Evolutionary conservation across 1,140 invertebrate genomes (phyloP).

Genomic region (Penaeus japonicus): DNA sequence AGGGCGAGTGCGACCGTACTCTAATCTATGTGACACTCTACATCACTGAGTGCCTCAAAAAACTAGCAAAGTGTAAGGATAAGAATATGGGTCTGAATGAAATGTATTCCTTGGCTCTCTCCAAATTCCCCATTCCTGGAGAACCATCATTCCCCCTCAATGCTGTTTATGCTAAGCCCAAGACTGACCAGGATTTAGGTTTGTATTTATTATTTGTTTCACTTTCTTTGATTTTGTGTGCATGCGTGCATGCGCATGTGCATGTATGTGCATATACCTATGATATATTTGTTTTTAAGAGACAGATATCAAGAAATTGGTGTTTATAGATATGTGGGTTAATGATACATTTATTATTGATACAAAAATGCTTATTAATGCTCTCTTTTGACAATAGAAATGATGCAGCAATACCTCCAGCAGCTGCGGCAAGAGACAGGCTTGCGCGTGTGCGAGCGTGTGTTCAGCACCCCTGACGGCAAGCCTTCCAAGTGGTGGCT

Average conservation of each 20-base stretch:
- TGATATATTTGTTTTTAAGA: no score
- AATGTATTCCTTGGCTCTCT: constrained; percentile 94
- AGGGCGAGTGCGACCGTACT: constrained; percentile 94
- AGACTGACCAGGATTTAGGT: constrained; percentile 74
- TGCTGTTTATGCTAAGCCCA: constrained; percentile 92
- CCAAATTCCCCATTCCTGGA: constrained; percentile 94
- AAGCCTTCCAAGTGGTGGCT: constrained; percentile 99
- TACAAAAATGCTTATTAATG: neutral
- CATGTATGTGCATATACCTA: no score
- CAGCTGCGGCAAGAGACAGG: constrained; percentile 97
- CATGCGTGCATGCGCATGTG: no score
- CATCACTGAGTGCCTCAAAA: constrained; percentile 97
- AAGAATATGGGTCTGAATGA: constrained; percentile 92
- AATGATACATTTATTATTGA: no score
- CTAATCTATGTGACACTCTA: constrained; percentile 99
- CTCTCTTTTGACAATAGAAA: constrained; percentile 71
- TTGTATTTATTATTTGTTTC: constrained; percentile 33
- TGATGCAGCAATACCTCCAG: constrained; percentile 90
- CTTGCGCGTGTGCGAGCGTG: constrained; percentile 86
- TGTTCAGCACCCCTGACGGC: constrained; percentile 87
- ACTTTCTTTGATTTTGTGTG: neutral
- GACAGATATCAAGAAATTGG: neutral
- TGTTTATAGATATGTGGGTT: neutral
- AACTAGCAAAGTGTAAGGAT: constrained; percentile 87
- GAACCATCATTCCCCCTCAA: constrained; percentile 96